These are phyloP conservation scores for Lasioglossum villosulum DNA, from an alignment of 2,888 invertebrate genomes.

Conservation along the genomic window DNA sequence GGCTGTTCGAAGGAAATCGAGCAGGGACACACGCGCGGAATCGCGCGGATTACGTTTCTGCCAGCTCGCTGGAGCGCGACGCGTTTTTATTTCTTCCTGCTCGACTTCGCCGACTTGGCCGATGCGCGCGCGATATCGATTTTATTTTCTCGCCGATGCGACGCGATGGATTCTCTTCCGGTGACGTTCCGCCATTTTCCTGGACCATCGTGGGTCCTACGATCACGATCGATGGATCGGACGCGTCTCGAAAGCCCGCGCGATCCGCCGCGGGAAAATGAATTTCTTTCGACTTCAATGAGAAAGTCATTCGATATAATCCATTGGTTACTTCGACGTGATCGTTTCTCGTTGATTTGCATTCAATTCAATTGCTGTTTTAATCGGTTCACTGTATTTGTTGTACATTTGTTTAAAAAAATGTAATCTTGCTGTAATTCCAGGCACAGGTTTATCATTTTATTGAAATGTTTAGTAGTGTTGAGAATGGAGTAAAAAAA, in stretches of 20 bases:
- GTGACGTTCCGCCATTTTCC: constrained; percentile 17
- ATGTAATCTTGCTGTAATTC: neutral
- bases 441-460: neutral
- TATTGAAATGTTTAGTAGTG: neutral
- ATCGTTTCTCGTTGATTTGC: neutral
- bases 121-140: constrained; percentile 64
- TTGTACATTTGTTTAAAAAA: neutral
- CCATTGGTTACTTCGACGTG: neutral
- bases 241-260: neutral
- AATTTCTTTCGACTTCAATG: neutral
- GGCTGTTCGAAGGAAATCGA: constrained; percentile 18
- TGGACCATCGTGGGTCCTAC: neutral
- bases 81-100: constrained; percentile 52
- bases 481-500: neutral
- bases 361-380: neutral
- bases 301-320: too few relatives aligned
- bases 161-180: constrained; percentile 46
- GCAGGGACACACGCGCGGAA: neutral
- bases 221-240: constrained; percentile 43
- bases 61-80: constrained; percentile 31
- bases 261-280: neutral
- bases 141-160: constrained; percentile 52
- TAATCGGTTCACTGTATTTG: neutral
- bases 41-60: constrained; percentile 26
- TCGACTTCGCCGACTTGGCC: constrained; percentile 35